Conservation (phyloP, 2,113 vertebrate genomes). For the Diphyllodes magnificus region DNA sequence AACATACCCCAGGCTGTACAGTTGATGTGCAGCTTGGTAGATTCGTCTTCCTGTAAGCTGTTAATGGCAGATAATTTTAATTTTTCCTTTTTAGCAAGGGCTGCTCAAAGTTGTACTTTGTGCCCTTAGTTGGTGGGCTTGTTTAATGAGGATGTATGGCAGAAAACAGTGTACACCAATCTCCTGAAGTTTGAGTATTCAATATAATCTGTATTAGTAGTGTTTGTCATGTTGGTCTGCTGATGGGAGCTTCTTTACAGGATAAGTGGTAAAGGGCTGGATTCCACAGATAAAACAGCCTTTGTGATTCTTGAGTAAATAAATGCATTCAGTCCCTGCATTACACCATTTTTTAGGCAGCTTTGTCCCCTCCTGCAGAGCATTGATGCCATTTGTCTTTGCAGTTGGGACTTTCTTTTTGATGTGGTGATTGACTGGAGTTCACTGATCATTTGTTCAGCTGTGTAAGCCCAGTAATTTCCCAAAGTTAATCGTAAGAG, state of each 20-base stretch:
- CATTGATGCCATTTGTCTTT: constrained; percentile 12
- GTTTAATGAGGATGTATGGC: not conserved
- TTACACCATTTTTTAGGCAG: constrained; percentile 2
- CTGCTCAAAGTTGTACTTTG: not conserved
- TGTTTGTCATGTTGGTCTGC: not conserved
- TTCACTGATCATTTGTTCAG: constrained; percentile 23
- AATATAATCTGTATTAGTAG: not conserved
- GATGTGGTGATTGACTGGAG: constrained; percentile 4
- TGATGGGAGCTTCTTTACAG: not conserved
- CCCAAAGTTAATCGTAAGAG: constrained; percentile 2
- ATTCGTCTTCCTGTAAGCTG: not conserved
- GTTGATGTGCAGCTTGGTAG: not conserved
- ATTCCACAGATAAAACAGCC: not conserved
- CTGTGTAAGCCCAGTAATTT: constrained; percentile 31
- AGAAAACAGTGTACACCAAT: not conserved
- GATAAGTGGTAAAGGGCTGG: not conserved
- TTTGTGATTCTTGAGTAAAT: not conserved
- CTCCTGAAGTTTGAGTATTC: not conserved
- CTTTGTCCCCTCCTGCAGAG: not conserved
- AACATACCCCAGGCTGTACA: not conserved
- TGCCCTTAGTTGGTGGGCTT: not conserved
- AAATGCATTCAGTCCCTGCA: not conserved
- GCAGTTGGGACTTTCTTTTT: not conserved
- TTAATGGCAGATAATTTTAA: not conserved
- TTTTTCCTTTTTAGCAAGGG: not conserved